These are phyloP conservation scores for Papilio demoleus DNA, from an alignment of 2,888 invertebrate genomes.

Conservation along the genomic window DNA sequence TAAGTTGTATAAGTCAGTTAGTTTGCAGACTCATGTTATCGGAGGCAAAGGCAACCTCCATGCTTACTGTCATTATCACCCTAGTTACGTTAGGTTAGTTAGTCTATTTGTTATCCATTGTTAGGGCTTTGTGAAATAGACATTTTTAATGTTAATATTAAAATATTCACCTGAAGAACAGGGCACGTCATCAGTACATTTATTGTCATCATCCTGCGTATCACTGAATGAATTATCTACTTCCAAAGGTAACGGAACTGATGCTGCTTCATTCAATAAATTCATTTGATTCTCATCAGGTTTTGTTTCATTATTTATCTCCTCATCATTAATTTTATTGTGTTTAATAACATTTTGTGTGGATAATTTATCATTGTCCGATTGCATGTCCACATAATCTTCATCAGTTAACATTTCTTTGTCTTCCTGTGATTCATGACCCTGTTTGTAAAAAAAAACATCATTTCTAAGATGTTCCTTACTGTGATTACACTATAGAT, in stretches of 20 bases:
- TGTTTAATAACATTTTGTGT: conserved; percentile 35
- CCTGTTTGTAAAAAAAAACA: conserved; percentile 50
- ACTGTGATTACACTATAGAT: no score
- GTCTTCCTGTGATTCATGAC: conserved; percentile 65
- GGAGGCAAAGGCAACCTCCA: no score
- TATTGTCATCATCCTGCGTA: conserved; percentile 47
- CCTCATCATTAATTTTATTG: conserved; percentile 41
- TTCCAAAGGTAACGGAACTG: conserved; percentile 54
- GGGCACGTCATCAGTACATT: conserved; percentile 41
- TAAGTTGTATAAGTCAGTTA: no score
- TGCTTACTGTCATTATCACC: no score
- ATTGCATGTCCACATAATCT: conserved; percentile 56
- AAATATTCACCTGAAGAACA: conserved; percentile 50
- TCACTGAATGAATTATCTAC: conserved; percentile 55
- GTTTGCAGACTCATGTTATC: no score
- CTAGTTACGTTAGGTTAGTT: no score
- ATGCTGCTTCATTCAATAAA: conserved; percentile 40
- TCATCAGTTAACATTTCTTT: conserved; percentile 68
- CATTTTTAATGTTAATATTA: not conserved
- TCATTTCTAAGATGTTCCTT: no score
- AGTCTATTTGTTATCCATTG: no score
- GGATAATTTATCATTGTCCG: conserved; percentile 55
- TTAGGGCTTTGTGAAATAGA: no score
- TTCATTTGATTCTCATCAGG: conserved; percentile 36
- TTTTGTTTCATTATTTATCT: no score